Conservation (phyloP, 2,113 vertebrate genomes). For the Misgurnus mizolepis region DNA sequence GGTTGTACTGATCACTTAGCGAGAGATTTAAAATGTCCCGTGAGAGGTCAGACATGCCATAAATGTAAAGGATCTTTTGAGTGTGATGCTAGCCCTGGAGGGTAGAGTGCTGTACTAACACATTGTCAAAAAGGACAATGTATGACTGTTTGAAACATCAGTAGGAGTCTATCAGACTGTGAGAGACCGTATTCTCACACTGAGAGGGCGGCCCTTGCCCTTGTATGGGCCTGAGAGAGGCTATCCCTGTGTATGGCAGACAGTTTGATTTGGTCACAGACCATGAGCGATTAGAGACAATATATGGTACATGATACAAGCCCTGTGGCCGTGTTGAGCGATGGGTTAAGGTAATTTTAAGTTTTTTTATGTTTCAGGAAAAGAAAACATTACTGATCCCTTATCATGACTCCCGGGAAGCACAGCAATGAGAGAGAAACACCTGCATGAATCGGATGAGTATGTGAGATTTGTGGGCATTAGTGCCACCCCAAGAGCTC, state of each 20-base stretch:
- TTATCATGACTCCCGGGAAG: too few species aligned
- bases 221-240: conserved; percentile 50
- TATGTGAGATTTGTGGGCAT: too few species aligned
- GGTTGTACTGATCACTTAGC: conserved; percentile 1
- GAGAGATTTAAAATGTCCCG: conserved; percentile 41
- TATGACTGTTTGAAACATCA: conserved; percentile 38
- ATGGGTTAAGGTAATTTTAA: too few species aligned
- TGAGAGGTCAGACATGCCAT: neutral
- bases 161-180: conserved; percentile 32
- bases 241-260: conserved; percentile 48
- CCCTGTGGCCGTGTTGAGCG: too few species aligned
- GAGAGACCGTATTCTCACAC: conserved; percentile 45
- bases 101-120: neutral
- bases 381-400: too few species aligned
- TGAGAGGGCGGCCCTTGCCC: conserved; percentile 6
- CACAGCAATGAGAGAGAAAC: too few species aligned
- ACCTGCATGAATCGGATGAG: too few species aligned
- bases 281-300: too few species aligned
- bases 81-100: conserved; percentile 47
- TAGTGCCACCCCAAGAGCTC: too few species aligned
- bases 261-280: neutral
- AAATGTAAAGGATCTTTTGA: conserved; percentile 39
- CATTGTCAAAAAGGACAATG: conserved; percentile 16
- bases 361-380: too few species aligned
- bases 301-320: too few species aligned